Evolutionary conservation across 2,797 vertebrate genomes (phyloP).

Genomic region (Borostomias antarcticus): DNA sequence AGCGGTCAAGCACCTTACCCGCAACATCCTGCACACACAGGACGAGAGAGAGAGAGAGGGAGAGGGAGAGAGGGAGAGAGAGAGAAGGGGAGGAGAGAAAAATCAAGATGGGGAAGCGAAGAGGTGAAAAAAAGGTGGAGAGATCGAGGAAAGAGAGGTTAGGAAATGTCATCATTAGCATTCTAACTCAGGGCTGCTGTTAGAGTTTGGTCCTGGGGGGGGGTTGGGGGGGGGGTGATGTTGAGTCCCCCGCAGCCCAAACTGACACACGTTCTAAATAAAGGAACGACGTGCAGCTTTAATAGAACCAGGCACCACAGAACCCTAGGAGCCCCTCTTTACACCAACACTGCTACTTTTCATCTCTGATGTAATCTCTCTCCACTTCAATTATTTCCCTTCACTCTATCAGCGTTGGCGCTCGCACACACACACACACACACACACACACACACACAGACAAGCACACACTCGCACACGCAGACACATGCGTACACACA

Average conservation of each 20-base stretch:
- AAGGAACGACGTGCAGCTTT: conserved; percentile 58
- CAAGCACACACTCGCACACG: conserved; percentile 11
- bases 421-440: conserved; percentile 5
- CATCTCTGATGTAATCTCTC: conserved; percentile 73
- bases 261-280: conserved; percentile 49
- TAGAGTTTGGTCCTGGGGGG: not conserved
- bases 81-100: conserved; percentile 8
- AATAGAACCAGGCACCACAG: conserved; percentile 54
- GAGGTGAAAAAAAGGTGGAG: too few species aligned
- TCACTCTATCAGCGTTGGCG: conserved; percentile 45
- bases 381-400: conserved; percentile 83
- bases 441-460: conserved; percentile 24
- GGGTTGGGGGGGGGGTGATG: too few species aligned
- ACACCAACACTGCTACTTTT: conserved; percentile 55
- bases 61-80: not conserved
- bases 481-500: not conserved
- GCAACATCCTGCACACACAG: conserved; percentile 83
- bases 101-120: conserved; percentile 12
- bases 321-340: conserved; percentile 64
- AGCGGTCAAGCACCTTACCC: conserved; percentile 95
- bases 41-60: not conserved
- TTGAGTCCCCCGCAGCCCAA: too few species aligned
- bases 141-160: too few species aligned
- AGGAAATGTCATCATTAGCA: conserved; percentile 59
- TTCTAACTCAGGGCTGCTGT: conserved; percentile 35